phyloP scores from a whole-genome alignment of 2,888 invertebrate genomes.

The Hypsopygia costalis region DNA sequence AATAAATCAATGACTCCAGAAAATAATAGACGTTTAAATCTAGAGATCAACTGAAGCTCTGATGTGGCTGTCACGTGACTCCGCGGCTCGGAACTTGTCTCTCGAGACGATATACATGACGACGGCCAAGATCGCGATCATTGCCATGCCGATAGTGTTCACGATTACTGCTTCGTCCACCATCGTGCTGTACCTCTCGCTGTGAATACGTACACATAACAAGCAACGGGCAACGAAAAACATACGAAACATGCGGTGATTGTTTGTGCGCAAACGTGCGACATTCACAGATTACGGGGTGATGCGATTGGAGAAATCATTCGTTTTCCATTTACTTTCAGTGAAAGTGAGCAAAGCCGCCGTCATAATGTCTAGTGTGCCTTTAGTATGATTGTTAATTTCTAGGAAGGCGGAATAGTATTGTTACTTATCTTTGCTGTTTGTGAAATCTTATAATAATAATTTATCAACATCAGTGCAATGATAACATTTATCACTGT shows the following conservation, averaged over 20 bases:
- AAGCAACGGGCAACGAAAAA: slow-evolving; percentile 35
- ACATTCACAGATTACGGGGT: slow-evolving; percentile 4
- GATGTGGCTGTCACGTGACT: slow-evolving; percentile 66
- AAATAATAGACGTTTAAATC: slow-evolving; percentile 19
- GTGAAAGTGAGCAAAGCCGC: too few relatives aligned
- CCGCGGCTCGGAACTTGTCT: slow-evolving; percentile 75
- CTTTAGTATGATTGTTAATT: too few relatives aligned
- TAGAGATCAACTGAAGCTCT: slow-evolving; percentile 81
- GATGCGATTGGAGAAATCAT: slow-evolving; percentile 10
- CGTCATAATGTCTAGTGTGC: too few relatives aligned
- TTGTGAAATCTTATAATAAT: too few relatives aligned
- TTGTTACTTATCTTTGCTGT: too few relatives aligned
- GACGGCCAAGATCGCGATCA: slow-evolving; percentile 83
- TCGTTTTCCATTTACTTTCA: background rate
- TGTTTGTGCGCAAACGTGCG: slow-evolving; percentile 12
- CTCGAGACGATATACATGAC: slow-evolving; percentile 83
- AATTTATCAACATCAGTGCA: too few relatives aligned
- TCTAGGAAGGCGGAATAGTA: too few relatives aligned
- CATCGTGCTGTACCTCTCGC: slow-evolving; percentile 78
- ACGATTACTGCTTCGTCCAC: slow-evolving; percentile 84
- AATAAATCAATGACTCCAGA: background rate
- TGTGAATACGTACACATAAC: slow-evolving; percentile 63
- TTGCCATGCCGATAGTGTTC: slow-evolving; percentile 84
- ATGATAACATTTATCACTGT: too few relatives aligned
- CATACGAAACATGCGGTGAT: slow-evolving; percentile 17